These are phyloP conservation scores for Meiosimyza decipiens DNA, from an alignment of 2,888 invertebrate genomes.

Conservation along the genomic window DNA sequence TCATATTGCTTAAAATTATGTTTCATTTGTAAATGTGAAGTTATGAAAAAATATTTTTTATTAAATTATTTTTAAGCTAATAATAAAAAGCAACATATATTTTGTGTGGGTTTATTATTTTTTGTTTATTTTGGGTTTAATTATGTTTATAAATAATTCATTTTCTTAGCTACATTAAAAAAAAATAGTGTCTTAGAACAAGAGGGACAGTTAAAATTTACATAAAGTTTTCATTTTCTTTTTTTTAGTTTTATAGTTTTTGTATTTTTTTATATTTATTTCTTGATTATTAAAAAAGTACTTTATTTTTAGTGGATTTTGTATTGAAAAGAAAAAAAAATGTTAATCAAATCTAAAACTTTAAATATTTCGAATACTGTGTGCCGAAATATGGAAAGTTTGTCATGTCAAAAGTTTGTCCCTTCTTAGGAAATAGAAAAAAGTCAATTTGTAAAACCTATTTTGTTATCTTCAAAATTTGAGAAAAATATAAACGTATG, in stretches of 20 bases:
- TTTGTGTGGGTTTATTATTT: slow-evolving; percentile 32
- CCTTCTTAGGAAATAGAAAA: too few species aligned
- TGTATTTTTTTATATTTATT: too few species aligned
- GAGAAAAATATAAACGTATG: too few species aligned
- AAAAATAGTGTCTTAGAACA: background rate
- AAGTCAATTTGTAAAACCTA: too few species aligned
- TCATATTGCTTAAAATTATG: slow-evolving; percentile 35
- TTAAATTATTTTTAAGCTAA: slow-evolving; percentile 29
- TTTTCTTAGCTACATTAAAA: slow-evolving; percentile 30
- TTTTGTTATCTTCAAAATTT: too few species aligned
- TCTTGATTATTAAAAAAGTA: too few species aligned
- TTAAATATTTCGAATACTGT: too few species aligned
- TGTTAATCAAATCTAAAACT: too few species aligned
- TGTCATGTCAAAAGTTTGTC: too few species aligned
- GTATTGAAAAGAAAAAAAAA: too few species aligned
- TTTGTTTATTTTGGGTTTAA: slow-evolving; percentile 11
- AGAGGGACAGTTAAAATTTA: background rate
- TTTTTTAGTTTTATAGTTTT: slow-evolving; percentile 12
- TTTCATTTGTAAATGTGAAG: slow-evolving; percentile 37
- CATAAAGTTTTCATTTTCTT: slow-evolving; percentile 26
- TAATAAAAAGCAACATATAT: slow-evolving; percentile 32
- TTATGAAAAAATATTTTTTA: slow-evolving; percentile 30
- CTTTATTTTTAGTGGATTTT: too few species aligned
- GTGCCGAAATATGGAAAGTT: too few species aligned
- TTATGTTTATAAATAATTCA: slow-evolving; percentile 25